Evolutionary conservation across 2,888 invertebrate genomes (phyloP), one percentile per base, ranked within the genome.

Genomic region (Sarcophaga subvicina): DNA sequence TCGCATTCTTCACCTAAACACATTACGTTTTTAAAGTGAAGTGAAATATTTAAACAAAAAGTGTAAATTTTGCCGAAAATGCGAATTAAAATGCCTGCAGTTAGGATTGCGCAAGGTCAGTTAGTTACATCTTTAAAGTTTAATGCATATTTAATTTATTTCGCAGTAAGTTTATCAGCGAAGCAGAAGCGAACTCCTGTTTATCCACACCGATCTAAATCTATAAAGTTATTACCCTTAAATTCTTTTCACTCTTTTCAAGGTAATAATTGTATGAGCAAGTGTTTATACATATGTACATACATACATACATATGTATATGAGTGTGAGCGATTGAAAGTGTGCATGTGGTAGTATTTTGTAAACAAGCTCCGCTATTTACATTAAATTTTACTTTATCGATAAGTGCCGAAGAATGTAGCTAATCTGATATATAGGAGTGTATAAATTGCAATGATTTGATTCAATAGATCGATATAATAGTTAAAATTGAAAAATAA

Each of bases 41-140:
- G 76, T 62, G 22, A 37, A 37, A 10, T 37, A 37, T 77, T 81
- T 62, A 70, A 75, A 64, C 37, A 81, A 71, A 54, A 75, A 79
- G 69, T 72, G 76, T 79, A 70, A 79, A 84, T 59, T 89, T 91
- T 90, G 77, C 91, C 80, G 71, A 91, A 98, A 96, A 98, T 98
- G 98, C 97, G 98, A 97, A 98, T 98, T 95, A 98, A 98, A 96
- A 98, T 98, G 98, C 98, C 98, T 95, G 98, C 98, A 94, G 97
- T 98, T 95, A 96, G 98, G 95, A 98, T 98, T 96, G 97, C 98
- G 95, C 98, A 98, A 97, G 98, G 98, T 98, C 95, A 96, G 96
- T 94, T 80, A 80, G 70, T n/a, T 45, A 64, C 77, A 77, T 67
- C 10, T 2, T 5, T 45, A 45, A 54, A 54, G 17, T 14, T 54